Conservation (phyloP, 2,797 vertebrate species). For the Enteromius treurensis region DNA sequence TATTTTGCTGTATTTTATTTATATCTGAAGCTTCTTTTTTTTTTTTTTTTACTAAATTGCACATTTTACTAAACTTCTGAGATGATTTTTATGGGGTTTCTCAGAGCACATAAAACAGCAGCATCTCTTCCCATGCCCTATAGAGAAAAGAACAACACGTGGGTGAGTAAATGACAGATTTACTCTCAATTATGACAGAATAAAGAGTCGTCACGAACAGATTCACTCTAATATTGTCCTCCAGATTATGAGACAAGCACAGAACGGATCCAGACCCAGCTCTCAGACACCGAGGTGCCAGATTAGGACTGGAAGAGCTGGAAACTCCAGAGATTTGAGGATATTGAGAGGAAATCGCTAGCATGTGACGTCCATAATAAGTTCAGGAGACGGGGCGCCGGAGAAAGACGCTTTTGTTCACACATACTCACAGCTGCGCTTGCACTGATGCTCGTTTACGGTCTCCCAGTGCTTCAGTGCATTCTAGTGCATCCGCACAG, state of each 20-base stretch:
- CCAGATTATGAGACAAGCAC: background rate
- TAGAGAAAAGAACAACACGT: background rate
- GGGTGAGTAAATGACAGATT: background rate
- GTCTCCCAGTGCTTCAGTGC: background rate
- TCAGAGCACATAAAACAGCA: background rate
- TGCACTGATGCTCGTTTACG: background rate
- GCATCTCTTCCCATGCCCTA: background rate
- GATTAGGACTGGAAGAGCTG: background rate
- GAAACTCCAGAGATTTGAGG: slow-evolving; percentile 37
- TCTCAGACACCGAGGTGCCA: background rate
- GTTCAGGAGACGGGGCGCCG: slow-evolving; percentile 18
- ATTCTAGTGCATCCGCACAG: background rate
- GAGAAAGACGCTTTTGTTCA: slow-evolving; percentile 57
- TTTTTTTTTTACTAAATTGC: background rate
- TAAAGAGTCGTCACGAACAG: background rate
- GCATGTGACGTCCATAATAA: slow-evolving; percentile 33
- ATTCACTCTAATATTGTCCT: background rate
- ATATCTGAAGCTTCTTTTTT: too few relatives aligned
- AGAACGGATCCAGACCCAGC: background rate
- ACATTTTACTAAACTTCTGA: background rate
- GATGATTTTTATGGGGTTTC: background rate
- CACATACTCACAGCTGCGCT: slow-evolving; percentile 1
- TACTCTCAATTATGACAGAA: background rate
- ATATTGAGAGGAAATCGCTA: slow-evolving; percentile 34
- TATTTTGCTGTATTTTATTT: too few relatives aligned